Percentiles rank a stretch among this genome's conserved stretches.
phyloP scores from a whole-genome alignment of 1,140 invertebrate genomes.

The Hycleus cichorii region DNA sequence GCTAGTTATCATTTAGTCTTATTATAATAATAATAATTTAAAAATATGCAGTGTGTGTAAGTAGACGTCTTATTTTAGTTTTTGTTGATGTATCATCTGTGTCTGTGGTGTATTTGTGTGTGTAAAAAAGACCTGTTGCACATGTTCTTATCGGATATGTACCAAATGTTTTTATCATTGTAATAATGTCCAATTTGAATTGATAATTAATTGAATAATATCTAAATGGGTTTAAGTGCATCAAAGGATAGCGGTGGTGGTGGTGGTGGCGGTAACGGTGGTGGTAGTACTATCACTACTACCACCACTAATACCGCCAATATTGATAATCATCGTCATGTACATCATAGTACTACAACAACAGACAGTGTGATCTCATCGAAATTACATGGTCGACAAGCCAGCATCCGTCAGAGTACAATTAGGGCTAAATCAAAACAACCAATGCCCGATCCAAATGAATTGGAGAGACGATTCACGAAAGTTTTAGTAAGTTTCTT shows the following conservation, averaged over 20 bases:
- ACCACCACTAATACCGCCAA: too few species aligned
- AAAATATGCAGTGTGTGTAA: not conserved
- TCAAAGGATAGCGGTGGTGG: too few species aligned
- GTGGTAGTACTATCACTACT: too few species aligned
- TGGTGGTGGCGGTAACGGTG: too few species aligned
- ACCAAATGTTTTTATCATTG: too few species aligned
- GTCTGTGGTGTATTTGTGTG: not conserved
- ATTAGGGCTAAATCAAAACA: constrained; percentile 67
- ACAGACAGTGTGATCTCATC: constrained; percentile 33
- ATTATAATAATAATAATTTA: too few species aligned
- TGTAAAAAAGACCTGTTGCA: too few species aligned
- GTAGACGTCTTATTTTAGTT: not conserved
- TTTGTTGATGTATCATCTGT: constrained; percentile 4
- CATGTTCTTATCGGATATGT: too few species aligned
- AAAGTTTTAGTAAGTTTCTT: constrained; percentile 82
- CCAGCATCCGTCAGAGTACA: constrained; percentile 55
- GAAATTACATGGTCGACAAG: constrained; percentile 34
- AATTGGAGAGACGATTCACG: constrained; percentile 85
- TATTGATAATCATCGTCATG: too few species aligned
- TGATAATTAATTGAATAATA: too few species aligned
- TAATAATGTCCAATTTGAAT: too few species aligned
- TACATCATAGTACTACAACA: not conserved
- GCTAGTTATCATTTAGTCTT: too few species aligned
- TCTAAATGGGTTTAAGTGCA: constrained; percentile 1
- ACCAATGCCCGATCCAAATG: constrained; percentile 80